phyloP scores from a whole-genome alignment of 2,113 vertebrate species.

The Xenus cinereus region DNA sequence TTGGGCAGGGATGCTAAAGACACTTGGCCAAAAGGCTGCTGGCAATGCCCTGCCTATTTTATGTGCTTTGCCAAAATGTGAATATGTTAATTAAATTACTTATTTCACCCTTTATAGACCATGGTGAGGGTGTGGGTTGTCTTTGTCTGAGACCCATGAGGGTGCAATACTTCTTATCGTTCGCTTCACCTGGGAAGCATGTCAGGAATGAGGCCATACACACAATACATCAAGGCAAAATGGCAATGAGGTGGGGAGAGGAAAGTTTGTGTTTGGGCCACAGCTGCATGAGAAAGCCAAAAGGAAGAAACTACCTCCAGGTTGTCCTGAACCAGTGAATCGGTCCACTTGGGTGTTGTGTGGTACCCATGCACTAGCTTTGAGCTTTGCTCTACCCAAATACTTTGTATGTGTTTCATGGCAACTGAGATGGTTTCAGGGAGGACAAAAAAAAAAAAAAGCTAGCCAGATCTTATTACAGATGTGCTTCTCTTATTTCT shows the following conservation, averaged over 20 bases:
- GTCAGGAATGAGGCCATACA: background rate
- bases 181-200: fast-evolving
- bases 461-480: background rate
- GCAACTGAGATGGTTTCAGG: background rate
- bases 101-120: background rate
- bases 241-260: background rate
- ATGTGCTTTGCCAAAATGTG: background rate
- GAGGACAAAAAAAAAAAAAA: background rate
- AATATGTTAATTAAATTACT: background rate
- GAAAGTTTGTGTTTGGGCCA: background rate
- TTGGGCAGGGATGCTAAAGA: background rate
- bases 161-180: background rate
- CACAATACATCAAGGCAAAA: background rate
- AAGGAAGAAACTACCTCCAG: background rate
- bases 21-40: background rate
- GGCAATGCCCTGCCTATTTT: background rate
- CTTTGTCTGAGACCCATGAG: background rate
- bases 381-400: background rate
- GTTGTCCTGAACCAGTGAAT: background rate
- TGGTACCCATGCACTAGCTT: background rate
- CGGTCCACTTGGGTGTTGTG: background rate
- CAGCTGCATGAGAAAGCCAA: background rate
- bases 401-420: background rate
- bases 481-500: background rate
- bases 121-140: fast-evolving